Base-by-base conservation (phyloP, 2,113 vertebrate species). In the Sinocyclocheilus maitianheensis region DNA sequence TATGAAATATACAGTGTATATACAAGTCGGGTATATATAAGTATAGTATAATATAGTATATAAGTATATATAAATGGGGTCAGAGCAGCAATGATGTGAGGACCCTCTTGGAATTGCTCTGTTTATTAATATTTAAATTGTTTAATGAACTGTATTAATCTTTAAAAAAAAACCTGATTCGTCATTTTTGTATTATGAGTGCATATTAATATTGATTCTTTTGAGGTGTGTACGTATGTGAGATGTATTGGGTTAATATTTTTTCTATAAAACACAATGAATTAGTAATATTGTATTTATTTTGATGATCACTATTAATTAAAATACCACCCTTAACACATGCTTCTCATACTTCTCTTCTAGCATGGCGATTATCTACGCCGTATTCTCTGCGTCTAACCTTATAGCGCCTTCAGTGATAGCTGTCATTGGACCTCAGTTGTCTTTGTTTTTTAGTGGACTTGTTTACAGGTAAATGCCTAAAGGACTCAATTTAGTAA, bases 311-410 rank as follows among this genome's bases (percentile, higher is more conserved):
- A 10, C 8, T n/a, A 3, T n/a, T 62, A n/a, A 10, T 62, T 62
- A 22, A 60, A 60, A 58, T 20, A 6, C 26, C 65, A 34, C 34
- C 5, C 1, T n/a, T 43, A 62, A 72, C 53, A 6, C 37, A 10
- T 37, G 30, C 1, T 60, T n/a, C 12, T 78, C 2, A 24, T 74
- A 8, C 0, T 63, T 60, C 6, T 84, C 18, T 78, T 26, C 20
- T 85, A 99, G 98, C 93, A 96, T 99, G 97, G 95, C 98, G 8
- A 96, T 99, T 91, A 99, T 99, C 92, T 99, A 99, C 34, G 96
- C 97, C 1, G 97, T 99, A 7, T 97, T 99, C 90, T 98, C 98
- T 0, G 97, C 97, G 2, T 99, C 97, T 37, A 99, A 98, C 90
- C 92, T 99, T 74, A 92, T 99, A 5, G 97, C 98, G 0, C 98